A percentile compares a stretch with the other conserved stretches of the same genome.
Evolutionary conservation across 1,140 invertebrate genomes (phyloP).

Genomic region (Drosophila triauraria): DNA sequence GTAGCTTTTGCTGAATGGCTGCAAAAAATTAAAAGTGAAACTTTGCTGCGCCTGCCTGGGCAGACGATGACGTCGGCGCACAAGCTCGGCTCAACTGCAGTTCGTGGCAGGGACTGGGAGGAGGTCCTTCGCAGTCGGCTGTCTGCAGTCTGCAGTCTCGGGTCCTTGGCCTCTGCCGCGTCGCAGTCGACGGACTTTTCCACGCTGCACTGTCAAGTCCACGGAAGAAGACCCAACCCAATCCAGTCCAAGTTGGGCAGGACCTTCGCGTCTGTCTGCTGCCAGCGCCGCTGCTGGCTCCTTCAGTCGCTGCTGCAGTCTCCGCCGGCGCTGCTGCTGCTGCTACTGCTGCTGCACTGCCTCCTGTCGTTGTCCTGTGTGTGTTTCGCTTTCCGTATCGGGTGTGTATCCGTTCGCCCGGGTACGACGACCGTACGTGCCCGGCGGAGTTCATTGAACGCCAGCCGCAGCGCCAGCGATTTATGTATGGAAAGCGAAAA

Average conservation of each 20-base stretch:
- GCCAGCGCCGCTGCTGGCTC: slow-evolving; percentile 23
- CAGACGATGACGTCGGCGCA: slow-evolving; percentile 68
- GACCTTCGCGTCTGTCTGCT: slow-evolving; percentile 66
- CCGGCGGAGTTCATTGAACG: slow-evolving; percentile 82
- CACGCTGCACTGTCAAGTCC: slow-evolving; percentile 80
- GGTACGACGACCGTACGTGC: slow-evolving; percentile 79
- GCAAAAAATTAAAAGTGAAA: slow-evolving; percentile 85
- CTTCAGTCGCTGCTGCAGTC: slow-evolving; percentile 16
- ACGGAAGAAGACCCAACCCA: slow-evolving; percentile 56
- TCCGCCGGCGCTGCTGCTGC: slow-evolving; percentile 25
- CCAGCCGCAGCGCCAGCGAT: slow-evolving; percentile 60
- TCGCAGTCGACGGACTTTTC: slow-evolving; percentile 41
- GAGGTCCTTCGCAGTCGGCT: slow-evolving; percentile 10
- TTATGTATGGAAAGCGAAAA: slow-evolving; percentile 85
- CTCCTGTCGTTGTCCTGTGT: slow-evolving; percentile 73
- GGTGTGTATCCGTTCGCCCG: slow-evolving; percentile 78
- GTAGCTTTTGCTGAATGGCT: slow-evolving; percentile 64
- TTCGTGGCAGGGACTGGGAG: not conserved
- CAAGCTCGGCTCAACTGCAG: slow-evolving; percentile 61
- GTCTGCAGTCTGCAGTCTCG: slow-evolving; percentile 24
- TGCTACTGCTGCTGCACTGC: slow-evolving; percentile 7
- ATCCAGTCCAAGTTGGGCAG: slow-evolving; percentile 50
- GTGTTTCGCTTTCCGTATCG: slow-evolving; percentile 85
- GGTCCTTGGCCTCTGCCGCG: slow-evolving; percentile 79
- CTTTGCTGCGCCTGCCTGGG: slow-evolving; percentile 67